These are phyloP conservation scores for Suricata suricatta DNA, from an alignment of 2,113 vertebrate species.

Conservation along the genomic window DNA sequence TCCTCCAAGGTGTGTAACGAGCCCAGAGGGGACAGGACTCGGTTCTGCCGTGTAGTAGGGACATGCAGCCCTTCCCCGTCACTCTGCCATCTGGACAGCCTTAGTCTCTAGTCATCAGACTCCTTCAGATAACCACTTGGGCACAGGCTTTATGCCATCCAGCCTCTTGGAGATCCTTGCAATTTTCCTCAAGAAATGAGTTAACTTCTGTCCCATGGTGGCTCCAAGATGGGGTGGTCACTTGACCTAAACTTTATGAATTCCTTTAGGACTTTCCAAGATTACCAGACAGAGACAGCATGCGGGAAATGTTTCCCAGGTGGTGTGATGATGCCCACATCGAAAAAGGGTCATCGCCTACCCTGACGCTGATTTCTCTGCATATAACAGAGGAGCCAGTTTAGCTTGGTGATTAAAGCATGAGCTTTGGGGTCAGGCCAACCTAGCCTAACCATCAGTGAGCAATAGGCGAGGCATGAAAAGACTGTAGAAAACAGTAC, in stretches of 20 bases:
- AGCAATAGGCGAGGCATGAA: background rate
- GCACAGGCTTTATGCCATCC: background rate
- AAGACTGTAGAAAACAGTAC: background rate
- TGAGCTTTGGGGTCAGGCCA: background rate
- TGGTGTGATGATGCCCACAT: background rate
- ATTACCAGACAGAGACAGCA: background rate
- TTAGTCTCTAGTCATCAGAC: background rate
- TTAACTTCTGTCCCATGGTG: background rate
- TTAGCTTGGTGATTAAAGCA: background rate
- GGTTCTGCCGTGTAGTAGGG: too few relatives aligned
- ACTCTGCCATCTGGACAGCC: background rate
- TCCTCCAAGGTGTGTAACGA: background rate
- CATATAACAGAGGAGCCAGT: background rate
- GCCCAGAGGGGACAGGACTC: background rate
- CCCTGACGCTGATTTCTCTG: background rate
- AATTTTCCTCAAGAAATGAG: background rate
- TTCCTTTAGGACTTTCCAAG: background rate
- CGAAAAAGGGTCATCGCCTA: background rate
- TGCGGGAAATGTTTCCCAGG: background rate
- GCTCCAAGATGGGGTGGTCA: too few relatives aligned
- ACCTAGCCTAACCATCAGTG: background rate
- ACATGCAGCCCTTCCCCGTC: background rate
- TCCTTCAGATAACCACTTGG: background rate
- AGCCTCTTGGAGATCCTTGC: background rate
- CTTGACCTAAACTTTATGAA: background rate